phyloP scores from a whole-genome alignment of 2,113 vertebrate species.

The Atherinomorus stipes region DNA sequence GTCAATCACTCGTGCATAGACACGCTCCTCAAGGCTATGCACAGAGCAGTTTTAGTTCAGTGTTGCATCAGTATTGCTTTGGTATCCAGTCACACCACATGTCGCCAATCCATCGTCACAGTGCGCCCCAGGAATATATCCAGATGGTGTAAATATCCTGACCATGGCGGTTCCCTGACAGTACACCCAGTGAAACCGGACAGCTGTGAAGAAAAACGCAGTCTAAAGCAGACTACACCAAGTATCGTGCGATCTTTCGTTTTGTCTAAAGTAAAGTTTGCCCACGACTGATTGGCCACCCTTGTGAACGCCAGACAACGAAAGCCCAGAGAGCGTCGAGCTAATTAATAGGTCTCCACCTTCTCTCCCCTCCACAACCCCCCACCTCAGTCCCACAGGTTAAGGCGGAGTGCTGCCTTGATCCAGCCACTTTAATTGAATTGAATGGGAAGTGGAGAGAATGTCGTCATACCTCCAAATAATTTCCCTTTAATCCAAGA shows the following conservation, averaged over 20 bases:
- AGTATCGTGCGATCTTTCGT: slow-evolving; percentile 6
- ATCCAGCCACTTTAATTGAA: slow-evolving; percentile 56
- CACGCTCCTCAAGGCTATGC: slow-evolving; percentile 18
- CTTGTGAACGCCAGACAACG: slow-evolving; percentile 40
- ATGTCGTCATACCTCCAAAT: slow-evolving; percentile 37
- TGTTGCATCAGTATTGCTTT: slow-evolving; percentile 42
- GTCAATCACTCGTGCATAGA: slow-evolving; percentile 11
- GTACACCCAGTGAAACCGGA: not conserved
- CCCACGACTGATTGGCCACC: slow-evolving; percentile 34
- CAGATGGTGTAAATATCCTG: slow-evolving; percentile 14
- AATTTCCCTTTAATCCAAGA: slow-evolving; percentile 27
- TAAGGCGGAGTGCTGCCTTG: slow-evolving; percentile 41
- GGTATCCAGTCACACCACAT: slow-evolving; percentile 31
- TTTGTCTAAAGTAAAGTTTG: slow-evolving; percentile 68
- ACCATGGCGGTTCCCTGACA: slow-evolving; percentile 1
- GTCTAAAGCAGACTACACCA: not conserved
- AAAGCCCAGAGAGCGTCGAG: slow-evolving; percentile 41
- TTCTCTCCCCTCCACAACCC: slow-evolving; percentile 28
- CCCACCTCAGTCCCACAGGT: slow-evolving; percentile 54
- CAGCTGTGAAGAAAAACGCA: slow-evolving; percentile 14
- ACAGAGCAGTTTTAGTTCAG: slow-evolving; percentile 10
- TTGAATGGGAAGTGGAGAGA: not conserved
- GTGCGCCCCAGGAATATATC: slow-evolving; percentile 6
- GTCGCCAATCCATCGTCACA: slow-evolving; percentile 22
- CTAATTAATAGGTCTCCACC: slow-evolving; percentile 66